These are phyloP conservation scores for Nematostella vectensis DNA, from an alignment of 92 coral and sea anemone genomes.

Conservation along the genomic window DNA sequence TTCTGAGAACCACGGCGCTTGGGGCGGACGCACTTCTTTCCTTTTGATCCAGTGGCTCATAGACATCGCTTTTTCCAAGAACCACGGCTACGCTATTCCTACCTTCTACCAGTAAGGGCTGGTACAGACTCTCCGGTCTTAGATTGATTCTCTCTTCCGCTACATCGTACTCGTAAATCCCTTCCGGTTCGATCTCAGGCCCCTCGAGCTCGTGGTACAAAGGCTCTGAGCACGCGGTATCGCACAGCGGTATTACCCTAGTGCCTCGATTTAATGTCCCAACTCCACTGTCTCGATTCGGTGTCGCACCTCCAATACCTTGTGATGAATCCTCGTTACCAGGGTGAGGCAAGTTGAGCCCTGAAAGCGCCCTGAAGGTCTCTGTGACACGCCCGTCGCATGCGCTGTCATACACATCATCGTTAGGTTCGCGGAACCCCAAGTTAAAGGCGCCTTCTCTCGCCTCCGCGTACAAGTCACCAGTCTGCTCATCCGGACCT, in stretches of 20 bases:
- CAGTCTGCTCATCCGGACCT: conserved; percentile 7
- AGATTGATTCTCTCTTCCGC: conserved; percentile 5
- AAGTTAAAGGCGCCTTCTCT: conserved; percentile 3
- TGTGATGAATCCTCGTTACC: background rate
- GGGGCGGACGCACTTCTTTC: conserved; percentile 17
- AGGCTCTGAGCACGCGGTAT: conserved; percentile 8
- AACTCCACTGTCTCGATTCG: background rate
- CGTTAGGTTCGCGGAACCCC: background rate
- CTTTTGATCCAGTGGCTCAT: conserved; percentile 17
- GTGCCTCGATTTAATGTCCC: conserved; percentile 3
- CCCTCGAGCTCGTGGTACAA: conserved; percentile 20
- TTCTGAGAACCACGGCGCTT: background rate
- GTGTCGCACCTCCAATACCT: background rate
- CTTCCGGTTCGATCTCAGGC: background rate
- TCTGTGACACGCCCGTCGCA: conserved; percentile 18
- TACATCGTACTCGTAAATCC: background rate
- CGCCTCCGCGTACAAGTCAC: conserved; percentile 8
- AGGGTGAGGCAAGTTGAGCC: background rate
- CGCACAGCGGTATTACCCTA: conserved; percentile 3
- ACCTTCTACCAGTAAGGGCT: conserved; percentile 3
- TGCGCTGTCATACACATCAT: conserved; percentile 15
- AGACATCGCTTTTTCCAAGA: background rate
- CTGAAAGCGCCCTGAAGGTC: conserved; percentile 9
- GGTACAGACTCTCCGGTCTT: conserved; percentile 20
- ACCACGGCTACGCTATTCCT: background rate